Conservation (phyloP, 2,888 invertebrate genomes). For the Oasisia sp. region DNA sequence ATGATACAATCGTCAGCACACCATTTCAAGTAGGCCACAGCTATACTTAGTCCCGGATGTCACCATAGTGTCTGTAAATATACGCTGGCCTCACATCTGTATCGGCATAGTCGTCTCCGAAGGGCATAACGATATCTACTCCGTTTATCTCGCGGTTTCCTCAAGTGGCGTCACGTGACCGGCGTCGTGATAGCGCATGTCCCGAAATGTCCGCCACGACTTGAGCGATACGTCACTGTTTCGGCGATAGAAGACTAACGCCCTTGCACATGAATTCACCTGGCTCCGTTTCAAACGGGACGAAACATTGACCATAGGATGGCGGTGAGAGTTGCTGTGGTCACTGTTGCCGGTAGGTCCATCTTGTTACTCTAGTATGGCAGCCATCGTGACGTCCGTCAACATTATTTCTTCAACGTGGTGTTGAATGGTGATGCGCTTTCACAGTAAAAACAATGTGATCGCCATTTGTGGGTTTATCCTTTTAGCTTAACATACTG, state of each 20-base stretch:
- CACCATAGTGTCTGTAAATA: background rate
- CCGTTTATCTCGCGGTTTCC: background rate
- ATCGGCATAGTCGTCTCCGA: background rate
- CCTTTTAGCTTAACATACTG: no score
- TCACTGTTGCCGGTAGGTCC: background rate
- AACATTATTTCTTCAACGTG: no score
- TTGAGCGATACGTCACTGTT: background rate
- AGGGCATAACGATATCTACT: background rate
- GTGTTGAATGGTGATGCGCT: no score
- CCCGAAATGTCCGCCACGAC: conserved; percentile 5
- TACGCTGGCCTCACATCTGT: background rate
- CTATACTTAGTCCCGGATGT: background rate
- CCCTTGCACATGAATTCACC: background rate
- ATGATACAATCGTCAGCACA: no score
- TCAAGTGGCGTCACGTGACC: background rate
- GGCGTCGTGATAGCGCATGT: background rate
- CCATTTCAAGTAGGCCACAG: no score
- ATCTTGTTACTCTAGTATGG: background rate
- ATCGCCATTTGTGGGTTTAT: no score
- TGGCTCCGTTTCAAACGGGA: background rate
- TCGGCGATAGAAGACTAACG: background rate
- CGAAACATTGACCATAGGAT: background rate
- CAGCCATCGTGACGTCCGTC: no score
- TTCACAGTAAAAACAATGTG: no score
- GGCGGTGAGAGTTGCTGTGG: background rate